Evolutionary conservation across 2,888 invertebrate species (phyloP).

Genomic region (Pelosia muscerda): DNA sequence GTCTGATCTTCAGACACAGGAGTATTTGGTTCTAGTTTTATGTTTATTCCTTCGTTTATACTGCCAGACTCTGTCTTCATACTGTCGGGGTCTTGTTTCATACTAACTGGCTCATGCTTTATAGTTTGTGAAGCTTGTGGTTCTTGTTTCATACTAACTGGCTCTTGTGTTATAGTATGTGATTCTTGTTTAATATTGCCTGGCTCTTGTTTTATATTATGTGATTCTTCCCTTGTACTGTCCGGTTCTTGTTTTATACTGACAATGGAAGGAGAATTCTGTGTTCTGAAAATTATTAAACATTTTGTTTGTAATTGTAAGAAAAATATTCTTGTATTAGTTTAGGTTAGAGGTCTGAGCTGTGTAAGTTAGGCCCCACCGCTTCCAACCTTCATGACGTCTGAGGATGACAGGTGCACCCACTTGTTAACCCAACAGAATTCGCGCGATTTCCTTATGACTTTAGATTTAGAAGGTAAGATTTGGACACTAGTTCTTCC

Average conservation of each 20-base stretch:
- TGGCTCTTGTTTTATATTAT: slow-evolving; percentile 5
- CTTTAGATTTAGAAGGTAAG: no score
- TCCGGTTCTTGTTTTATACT: slow-evolving; percentile 21
- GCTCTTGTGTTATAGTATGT: slow-evolving; percentile 22
- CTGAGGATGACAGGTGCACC: no score
- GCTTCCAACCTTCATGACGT: no score
- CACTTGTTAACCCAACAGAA: no score
- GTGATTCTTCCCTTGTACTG: background rate
- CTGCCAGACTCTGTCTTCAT: slow-evolving; percentile 42
- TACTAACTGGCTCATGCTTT: background rate
- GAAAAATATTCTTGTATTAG: background rate
- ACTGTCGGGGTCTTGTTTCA: slow-evolving; percentile 28
- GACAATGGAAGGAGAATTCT: slow-evolving; percentile 25
- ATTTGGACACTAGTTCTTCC: no score
- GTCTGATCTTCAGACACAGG: slow-evolving; percentile 14
- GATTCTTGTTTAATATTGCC: slow-evolving; percentile 40
- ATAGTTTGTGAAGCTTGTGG: background rate
- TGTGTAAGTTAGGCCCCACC: no score
- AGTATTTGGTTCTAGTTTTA: slow-evolving; percentile 21
- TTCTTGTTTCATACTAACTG: slow-evolving; percentile 39
- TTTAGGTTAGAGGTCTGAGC: no score
- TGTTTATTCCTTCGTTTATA: no score
- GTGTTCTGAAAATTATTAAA: slow-evolving; percentile 40
- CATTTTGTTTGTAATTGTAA: background rate
- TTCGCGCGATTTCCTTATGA: no score